Percentiles rank a stretch among this genome's conserved stretches.
phyloP scores from a whole-genome alignment of 2,888 invertebrate genomes.

The Eupeodes luniger region DNA sequence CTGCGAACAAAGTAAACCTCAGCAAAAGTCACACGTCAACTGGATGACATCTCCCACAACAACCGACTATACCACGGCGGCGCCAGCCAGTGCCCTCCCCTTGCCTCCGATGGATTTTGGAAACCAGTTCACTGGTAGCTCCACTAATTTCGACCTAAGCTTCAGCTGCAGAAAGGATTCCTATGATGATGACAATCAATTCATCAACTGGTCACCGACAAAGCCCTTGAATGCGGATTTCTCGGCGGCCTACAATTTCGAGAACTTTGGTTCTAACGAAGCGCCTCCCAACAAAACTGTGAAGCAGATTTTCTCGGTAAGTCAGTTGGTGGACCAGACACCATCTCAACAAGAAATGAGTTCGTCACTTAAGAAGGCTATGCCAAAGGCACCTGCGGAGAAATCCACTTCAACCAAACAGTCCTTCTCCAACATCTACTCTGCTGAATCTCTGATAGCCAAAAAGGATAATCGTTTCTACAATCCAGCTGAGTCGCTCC shows the following conservation, averaged over 20 bases:
- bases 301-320: conserved; percentile 86
- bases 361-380: conserved; percentile 76
- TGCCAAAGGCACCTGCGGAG: conserved; percentile 8
- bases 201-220: conserved; percentile 71
- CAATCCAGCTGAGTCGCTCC: conserved; percentile 28
- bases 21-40: conserved; percentile 73
- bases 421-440: conserved; percentile 75
- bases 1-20: conserved; percentile 69
- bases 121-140: conserved; percentile 39
- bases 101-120: conserved; percentile 62
- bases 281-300: conserved; percentile 79
- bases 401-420: conserved; percentile 55
- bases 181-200: conserved; percentile 70
- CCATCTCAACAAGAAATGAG: conserved; percentile 67
- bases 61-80: conserved; percentile 31
- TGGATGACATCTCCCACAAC: conserved; percentile 85
- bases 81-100: conserved; percentile 7
- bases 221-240: conserved; percentile 62
- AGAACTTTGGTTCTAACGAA: conserved; percentile 68
- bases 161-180: conserved; percentile 65
- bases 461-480: conserved; percentile 69
- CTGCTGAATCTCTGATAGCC: conserved; percentile 77
- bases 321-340: conserved; percentile 86
- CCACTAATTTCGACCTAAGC: conserved; percentile 44
- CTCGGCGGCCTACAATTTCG: conserved; percentile 59